These are phyloP conservation scores for Eupithecia pulchellata DNA, from an alignment of 2,888 invertebrate genomes.

Conservation along the genomic window DNA sequence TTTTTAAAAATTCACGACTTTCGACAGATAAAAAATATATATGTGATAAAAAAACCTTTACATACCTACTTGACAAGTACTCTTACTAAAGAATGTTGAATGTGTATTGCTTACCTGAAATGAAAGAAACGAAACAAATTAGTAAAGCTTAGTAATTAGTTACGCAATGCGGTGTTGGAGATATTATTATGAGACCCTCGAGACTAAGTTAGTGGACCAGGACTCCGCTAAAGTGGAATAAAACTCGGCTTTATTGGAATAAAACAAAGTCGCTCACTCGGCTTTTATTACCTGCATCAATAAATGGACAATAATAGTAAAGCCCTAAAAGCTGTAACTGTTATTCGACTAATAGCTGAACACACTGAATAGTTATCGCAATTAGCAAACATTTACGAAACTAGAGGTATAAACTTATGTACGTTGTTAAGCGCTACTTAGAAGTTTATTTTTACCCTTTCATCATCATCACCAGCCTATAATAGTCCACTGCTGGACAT, in stretches of 20 bases:
- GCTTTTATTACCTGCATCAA: neutral
- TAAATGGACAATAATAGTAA: slow-evolving; percentile 1
- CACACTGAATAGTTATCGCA: neutral
- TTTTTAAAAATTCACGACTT: neutral
- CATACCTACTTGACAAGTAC: neutral
- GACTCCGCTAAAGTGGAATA: neutral
- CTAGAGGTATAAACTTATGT: too few relatives aligned
- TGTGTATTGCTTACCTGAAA: slow-evolving; percentile 28
- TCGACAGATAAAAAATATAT: neutral
- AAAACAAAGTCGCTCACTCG: slow-evolving; percentile 3
- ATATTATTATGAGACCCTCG: slow-evolving; percentile 1
- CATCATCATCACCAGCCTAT: too few relatives aligned
- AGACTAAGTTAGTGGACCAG: neutral
- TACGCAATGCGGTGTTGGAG: slow-evolving; percentile 13
- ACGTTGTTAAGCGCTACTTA: neutral
- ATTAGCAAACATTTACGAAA: neutral
- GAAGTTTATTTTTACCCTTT: neutral
- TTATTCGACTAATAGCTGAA: neutral
- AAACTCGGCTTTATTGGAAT: neutral
- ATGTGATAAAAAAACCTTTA: neutral
- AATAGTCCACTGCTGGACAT: too few relatives aligned
- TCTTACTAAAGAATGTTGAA: neutral
- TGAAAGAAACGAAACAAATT: slow-evolving; percentile 14
- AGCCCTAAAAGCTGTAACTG: neutral
- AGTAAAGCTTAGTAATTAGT: neutral